Evolutionary conservation across 1,140 invertebrate species (phyloP), one percentile per base, ranked within the genome.

Genomic region (Stratiolaelaps scimitus): DNA sequence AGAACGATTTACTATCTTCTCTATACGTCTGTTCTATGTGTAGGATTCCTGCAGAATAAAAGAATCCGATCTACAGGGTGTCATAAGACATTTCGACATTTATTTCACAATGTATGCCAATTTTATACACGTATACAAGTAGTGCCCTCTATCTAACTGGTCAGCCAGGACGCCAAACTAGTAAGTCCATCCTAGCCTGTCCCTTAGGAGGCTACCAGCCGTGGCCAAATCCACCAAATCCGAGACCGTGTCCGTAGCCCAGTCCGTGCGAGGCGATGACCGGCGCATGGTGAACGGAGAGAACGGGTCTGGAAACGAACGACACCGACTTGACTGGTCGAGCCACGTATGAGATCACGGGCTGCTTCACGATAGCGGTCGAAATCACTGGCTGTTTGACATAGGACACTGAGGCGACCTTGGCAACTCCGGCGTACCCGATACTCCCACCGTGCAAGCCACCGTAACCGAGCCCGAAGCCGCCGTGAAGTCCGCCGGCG

Each of bases 351-450:
- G 47, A 48, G 20, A 48, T 28, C 26, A 60, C 53, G 53, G 53
- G 15, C 34, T 60, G 53, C 34, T 60, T 60, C 26, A 60, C 53
- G 53, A 29, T 29, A 2, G 53, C 13, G 2, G 53, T 60, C 10
- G 53, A 60, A 26, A 60, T 23, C 26, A 60, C 15, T 15, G 53
- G 53, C 53, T 60, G 53, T 60, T 60, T 60, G 26, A 26, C 23
- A 23, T 26, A 60, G 10, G 23, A 26, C 1, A 60, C 15, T 1
- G 13, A 29, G 23, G 53, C 53, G 15, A 60, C 34, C 23, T 60
- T 26, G 17, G 53, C 53, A 1, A 34, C 34, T 17, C 23, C 23
- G 23, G 34, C 15, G 23, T 29, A 26, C 15, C 53, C 23, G 17
- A 26, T 34, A n/a, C n/a, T n/a, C 13, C 26, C 17, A 23, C 13